phyloP scores from a whole-genome alignment of 2,113 vertebrate species.

The Forbesichthys papilliferus region DNA sequence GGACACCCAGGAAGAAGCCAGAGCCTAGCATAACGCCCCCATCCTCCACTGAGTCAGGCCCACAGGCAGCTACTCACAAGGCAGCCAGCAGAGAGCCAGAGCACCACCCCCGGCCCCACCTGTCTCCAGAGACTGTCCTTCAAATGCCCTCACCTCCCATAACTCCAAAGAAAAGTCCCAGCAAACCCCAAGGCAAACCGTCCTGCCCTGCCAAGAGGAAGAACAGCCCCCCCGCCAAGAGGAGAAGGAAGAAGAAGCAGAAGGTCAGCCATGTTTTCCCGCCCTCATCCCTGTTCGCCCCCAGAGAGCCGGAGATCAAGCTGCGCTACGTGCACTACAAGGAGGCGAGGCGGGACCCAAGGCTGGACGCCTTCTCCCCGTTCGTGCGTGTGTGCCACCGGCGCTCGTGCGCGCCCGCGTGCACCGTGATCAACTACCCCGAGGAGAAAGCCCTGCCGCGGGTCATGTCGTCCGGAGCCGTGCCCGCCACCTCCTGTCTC shows the following conservation, averaged over 20 bases:
- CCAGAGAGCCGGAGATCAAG: conserved; percentile 79
- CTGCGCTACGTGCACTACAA: conserved; percentile 73
- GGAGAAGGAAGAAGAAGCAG: conserved; percentile 60
- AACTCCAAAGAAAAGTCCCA: conserved; percentile 59
- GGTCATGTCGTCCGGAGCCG: conserved; percentile 55
- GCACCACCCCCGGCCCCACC: conserved; percentile 4
- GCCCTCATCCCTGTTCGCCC: conserved; percentile 65
- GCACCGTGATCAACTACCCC: conserved; percentile 73
- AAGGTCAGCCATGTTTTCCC: conserved; percentile 10
- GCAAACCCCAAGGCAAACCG: conserved; percentile 35
- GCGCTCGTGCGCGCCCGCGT: conserved; percentile 48
- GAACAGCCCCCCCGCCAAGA: conserved; percentile 43
- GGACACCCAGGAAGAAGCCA: conserved; percentile 17
- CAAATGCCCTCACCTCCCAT: conserved; percentile 17
- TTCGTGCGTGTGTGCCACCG: conserved; percentile 64
- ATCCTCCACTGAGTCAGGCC: not conserved
- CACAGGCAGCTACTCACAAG: not conserved
- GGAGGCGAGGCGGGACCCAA: conserved; percentile 68
- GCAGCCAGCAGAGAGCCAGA: conserved; percentile 21
- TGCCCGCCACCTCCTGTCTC: conserved; percentile 75
- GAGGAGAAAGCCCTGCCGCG: conserved; percentile 60
- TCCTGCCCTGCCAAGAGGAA: conserved; percentile 52
- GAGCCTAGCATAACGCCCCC: not conserved
- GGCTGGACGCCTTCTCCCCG: conserved; percentile 68
- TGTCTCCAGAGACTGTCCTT: conserved; percentile 8